Evolutionary conservation across 2,797 vertebrate genomes (phyloP).

Genomic region (Thripadectes ignobilis): DNA sequence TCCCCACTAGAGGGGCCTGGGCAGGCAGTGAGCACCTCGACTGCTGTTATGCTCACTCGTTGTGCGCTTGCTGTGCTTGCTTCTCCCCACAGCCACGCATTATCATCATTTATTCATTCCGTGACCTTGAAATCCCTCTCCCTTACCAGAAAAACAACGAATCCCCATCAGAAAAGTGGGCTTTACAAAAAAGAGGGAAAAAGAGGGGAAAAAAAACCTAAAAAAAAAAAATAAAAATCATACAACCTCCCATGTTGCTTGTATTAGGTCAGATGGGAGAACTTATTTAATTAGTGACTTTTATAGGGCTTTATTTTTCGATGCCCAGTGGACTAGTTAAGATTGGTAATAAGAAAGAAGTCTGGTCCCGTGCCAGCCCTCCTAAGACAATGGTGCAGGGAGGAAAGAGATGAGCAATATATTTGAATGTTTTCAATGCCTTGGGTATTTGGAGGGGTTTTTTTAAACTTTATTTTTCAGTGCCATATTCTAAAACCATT

Average conservation of each 20-base stretch:
- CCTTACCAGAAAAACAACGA: slow-evolving; percentile 44
- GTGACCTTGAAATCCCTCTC: slow-evolving; percentile 72
- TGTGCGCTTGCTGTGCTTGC: fast-evolving
- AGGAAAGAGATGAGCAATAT: slow-evolving; percentile 49
- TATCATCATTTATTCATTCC: slow-evolving; percentile 68
- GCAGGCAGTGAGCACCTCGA: background rate
- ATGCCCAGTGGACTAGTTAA: slow-evolving; percentile 60
- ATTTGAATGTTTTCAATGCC: slow-evolving; percentile 54
- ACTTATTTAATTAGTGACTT: slow-evolving; percentile 68
- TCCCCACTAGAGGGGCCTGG: background rate
- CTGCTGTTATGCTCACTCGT: fast-evolving
- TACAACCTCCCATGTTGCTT: slow-evolving; percentile 48
- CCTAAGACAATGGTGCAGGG: slow-evolving; percentile 37
- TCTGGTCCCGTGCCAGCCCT: slow-evolving; percentile 26
- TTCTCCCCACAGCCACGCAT: background rate
- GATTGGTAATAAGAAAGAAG: slow-evolving; percentile 66
- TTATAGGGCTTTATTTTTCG: slow-evolving; percentile 66
- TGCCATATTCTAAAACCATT: slow-evolving; percentile 34
- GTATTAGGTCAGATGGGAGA: slow-evolving; percentile 66
- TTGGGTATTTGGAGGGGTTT: background rate
- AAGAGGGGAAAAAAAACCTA: background rate
- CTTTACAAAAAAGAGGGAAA: background rate
- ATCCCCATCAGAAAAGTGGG: slow-evolving; percentile 24
- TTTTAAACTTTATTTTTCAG: slow-evolving; percentile 31
- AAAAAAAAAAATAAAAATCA: background rate